phyloP scores from a whole-genome alignment of 2,888 invertebrate genomes.

The Lasioglossum marginatum region DNA sequence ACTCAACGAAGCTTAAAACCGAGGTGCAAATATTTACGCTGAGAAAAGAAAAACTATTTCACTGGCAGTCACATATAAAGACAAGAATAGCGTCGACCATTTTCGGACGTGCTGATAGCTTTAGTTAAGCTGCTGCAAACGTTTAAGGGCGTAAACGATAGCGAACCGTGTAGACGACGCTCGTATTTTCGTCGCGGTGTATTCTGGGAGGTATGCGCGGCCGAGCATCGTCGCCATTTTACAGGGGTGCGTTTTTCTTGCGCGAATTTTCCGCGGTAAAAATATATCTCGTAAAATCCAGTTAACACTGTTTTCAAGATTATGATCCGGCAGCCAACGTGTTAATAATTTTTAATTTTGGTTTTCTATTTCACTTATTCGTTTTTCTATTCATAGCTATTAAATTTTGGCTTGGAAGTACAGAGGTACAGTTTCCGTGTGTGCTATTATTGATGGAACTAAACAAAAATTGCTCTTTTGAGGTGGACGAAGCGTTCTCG shows the following conservation, averaged over 20 bases:
- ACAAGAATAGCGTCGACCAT: constrained; percentile 7
- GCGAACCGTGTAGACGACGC: constrained; percentile 53
- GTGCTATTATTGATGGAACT: background rate
- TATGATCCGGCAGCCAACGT: no score
- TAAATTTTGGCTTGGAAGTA: background rate
- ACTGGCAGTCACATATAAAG: background rate
- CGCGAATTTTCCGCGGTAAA: constrained; percentile 46
- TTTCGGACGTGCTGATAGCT: background rate
- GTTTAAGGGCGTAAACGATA: constrained; percentile 59
- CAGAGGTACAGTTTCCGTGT: background rate
- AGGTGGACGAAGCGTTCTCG: background rate
- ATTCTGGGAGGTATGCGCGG: constrained; percentile 77
- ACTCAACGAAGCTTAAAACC: background rate
- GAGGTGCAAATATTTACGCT: constrained; percentile 3
- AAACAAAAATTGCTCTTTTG: background rate
- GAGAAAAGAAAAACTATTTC: background rate
- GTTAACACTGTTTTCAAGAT: background rate
- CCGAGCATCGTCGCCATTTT: constrained; percentile 49
- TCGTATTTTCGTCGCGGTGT: constrained; percentile 77
- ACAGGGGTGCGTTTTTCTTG: constrained; percentile 62
- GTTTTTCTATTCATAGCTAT: background rate
- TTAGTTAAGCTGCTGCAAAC: constrained; percentile 51
- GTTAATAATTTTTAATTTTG: background rate
- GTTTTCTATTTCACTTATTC: no score
- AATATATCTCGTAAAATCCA: background rate